These are phyloP conservation scores for Sebastiscus tertius DNA, from an alignment of 2,797 vertebrate species.

Conservation along the genomic window DNA sequence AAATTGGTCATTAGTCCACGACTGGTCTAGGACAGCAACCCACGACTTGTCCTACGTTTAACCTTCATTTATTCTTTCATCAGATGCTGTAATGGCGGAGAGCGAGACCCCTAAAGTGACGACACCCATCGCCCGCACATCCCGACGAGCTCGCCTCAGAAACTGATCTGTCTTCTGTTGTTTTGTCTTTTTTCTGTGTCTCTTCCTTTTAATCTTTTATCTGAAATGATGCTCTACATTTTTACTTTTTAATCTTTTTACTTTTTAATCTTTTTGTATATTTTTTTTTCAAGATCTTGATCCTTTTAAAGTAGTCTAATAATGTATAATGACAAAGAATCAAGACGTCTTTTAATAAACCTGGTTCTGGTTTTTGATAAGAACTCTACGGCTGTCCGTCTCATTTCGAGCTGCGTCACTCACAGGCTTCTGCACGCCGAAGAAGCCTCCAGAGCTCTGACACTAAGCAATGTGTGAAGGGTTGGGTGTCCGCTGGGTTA, in stretches of 20 bases:
- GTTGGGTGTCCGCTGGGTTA: slow-evolving; percentile 31
- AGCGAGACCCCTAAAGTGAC: slow-evolving; percentile 93
- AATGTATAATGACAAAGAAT: background rate
- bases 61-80: slow-evolving; percentile 29
- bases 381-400: background rate
- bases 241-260: background rate
- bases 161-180: slow-evolving; percentile 63
- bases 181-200: slow-evolving; percentile 16
- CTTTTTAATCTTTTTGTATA: slow-evolving; percentile 3
- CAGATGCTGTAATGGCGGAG: slow-evolving; percentile 87
- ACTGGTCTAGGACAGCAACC: background rate
- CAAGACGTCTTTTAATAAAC: slow-evolving; percentile 59
- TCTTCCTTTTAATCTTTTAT: slow-evolving; percentile 12
- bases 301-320: background rate
- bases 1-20: background rate
- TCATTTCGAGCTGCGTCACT: slow-evolving; percentile 37
- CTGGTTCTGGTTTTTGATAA: slow-evolving; percentile 36
- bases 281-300: slow-evolving; percentile 12
- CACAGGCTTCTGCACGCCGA: background rate
- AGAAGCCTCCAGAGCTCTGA: background rate
- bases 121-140: slow-evolving; percentile 90
- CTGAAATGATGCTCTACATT: background rate
- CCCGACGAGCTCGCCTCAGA: slow-evolving; percentile 82
- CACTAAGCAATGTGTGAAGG: slow-evolving; percentile 23
- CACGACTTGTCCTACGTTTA: background rate